A percentile compares a stretch with the other conserved stretches of the same genome.
Evolutionary conservation across 2,113 vertebrate genomes (phyloP).

Genomic region (Isurus oxyrinchus): DNA sequence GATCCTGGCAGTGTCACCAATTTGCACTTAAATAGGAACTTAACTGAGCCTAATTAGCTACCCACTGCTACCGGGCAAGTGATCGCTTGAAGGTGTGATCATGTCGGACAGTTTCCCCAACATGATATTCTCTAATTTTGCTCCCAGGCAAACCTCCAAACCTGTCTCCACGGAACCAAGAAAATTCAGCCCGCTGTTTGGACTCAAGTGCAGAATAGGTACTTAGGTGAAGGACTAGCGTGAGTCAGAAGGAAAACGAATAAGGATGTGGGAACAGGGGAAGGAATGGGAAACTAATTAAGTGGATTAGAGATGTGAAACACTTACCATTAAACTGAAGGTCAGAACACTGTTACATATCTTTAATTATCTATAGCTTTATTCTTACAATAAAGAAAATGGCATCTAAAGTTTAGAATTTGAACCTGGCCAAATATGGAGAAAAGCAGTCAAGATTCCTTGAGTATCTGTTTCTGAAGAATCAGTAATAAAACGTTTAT

Average conservation of each 20-base stretch:
- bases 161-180: not conserved
- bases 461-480: not conserved
- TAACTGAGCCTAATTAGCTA: too few species aligned
- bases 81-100: too few species aligned
- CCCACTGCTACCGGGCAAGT: too few species aligned
- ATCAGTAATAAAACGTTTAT: not conserved
- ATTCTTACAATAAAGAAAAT: not conserved
- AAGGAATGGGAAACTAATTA: not conserved
- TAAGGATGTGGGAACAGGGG: not conserved
- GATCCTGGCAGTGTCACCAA: too few species aligned
- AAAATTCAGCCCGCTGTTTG: not conserved
- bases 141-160: not conserved
- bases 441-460: not conserved
- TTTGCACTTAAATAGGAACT: too few species aligned
- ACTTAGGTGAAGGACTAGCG: not conserved
- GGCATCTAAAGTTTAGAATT: not conserved
- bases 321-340: not conserved
- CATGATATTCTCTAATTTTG: not conserved
- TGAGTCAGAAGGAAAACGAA: not conserved
- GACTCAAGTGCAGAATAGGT: not conserved
- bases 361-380: not conserved
- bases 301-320: not conserved
- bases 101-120: too few species aligned
- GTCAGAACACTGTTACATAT: not conserved
- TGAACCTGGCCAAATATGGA: not conserved